Evolutionary conservation across 1,140 invertebrate species (phyloP).

Genomic region (Bombus difficillimus): DNA sequence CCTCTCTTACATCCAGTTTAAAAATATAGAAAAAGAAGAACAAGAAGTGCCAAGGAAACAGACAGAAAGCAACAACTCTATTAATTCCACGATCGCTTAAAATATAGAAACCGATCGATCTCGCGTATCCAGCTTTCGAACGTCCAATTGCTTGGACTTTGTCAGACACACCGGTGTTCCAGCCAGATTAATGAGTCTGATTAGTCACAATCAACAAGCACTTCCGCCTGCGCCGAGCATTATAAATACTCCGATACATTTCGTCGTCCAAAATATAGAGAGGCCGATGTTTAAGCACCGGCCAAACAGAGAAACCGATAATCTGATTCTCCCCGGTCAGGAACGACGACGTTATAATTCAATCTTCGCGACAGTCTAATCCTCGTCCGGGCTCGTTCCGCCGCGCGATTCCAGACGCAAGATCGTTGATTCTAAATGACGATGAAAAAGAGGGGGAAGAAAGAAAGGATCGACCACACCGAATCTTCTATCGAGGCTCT

Average conservation of each 20-base stretch:
- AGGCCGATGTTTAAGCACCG: slow-evolving; percentile 1
- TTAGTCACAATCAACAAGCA: slow-evolving; percentile 49
- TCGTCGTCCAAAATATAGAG: neutral
- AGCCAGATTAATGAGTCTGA: slow-evolving; percentile 32
- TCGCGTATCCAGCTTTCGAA: neutral
- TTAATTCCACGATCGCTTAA: neutral
- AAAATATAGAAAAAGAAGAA: neutral
- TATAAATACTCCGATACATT: slow-evolving; percentile 6
- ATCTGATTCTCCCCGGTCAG: slow-evolving; percentile 21
- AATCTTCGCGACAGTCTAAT: slow-evolving; percentile 45
- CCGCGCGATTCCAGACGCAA: neutral
- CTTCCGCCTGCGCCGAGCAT: slow-evolving; percentile 11
- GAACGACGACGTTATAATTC: slow-evolving; percentile 39
- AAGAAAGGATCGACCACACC: slow-evolving; percentile 37
- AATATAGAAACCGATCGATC: slow-evolving; percentile 34
- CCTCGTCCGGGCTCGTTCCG: slow-evolving; percentile 10
- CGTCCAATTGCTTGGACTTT: slow-evolving; percentile 34
- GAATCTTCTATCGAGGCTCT: slow-evolving; percentile 8
- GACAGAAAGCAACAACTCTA: neutral
- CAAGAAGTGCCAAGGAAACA: neutral
- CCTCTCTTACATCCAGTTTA: no score
- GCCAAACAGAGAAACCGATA: neutral
- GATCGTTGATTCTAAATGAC: slow-evolving; percentile 18
- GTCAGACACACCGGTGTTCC: neutral
- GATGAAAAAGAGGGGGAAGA: neutral